Evolutionary conservation across 1,140 invertebrate species (phyloP), one percentile per base, ranked within the genome.

Genomic region (Drosophila pachea): DNA sequence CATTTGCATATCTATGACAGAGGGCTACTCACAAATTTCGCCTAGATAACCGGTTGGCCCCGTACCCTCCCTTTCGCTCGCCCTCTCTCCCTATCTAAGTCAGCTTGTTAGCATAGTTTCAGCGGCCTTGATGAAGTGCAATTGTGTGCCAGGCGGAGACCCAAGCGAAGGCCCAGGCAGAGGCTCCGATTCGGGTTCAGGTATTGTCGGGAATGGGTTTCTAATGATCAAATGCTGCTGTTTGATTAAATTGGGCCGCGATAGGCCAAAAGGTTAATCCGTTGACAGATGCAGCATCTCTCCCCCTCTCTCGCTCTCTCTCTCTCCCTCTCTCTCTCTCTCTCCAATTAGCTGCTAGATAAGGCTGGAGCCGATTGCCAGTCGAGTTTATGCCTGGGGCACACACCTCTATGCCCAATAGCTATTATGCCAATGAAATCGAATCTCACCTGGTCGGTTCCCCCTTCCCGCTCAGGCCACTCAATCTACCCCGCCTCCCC

Each of bases 391-490:
- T 53, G 59, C n/a, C 53, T 45, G 55, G 22, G 63, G 49, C 67
- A 65, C 53, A 58, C 33, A 65, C 45, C 45, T 58, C 38, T 38
- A 36, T 52, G 47, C 45, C 66, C 52, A 64, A 50, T 71, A 62
- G 76, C 62, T 62, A 53, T 68, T 53, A 65, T 68, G 70, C 61
- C 77, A 86, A 86, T 75, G 68, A 86, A 86, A 81, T 81, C 82
- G 77, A 81, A 86, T 81, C 68, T 83, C 76, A 84, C 78, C 78
- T 83, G 78, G 73, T 70, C 48, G 7, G n/a, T 9, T 7, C 12
- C 29, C n/a, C 12, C 22, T 12, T 4, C n/a, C 8, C 7, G n/a
- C n/a, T n/a, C n/a, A n/a, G n/a, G n/a, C n/a, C n/a, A n/a, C n/a
- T n/a, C n/a, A n/a, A n/a, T n/a, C n/a, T n/a, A n/a, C n/a, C 45